These are phyloP conservation scores for Trematomus bernacchii DNA, from an alignment of 2,797 vertebrate genomes.

Conservation along the genomic window DNA sequence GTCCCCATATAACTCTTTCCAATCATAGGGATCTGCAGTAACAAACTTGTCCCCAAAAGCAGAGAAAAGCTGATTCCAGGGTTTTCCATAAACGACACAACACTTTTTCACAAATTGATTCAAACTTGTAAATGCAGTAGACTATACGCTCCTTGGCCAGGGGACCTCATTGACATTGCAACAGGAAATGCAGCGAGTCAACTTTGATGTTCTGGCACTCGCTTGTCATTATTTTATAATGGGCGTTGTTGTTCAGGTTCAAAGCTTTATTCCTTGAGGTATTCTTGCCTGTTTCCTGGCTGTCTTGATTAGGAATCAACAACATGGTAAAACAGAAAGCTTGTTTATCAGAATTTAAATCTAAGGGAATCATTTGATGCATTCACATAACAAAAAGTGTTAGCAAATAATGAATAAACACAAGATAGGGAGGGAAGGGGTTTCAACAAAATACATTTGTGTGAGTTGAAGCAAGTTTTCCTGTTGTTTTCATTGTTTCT, in stretches of 20 bases:
- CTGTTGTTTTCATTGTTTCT: background rate
- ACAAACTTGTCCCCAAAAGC: background rate
- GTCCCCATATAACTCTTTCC: background rate
- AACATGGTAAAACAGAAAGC: background rate
- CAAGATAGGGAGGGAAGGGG: background rate
- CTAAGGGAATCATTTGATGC: background rate
- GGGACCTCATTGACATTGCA: constrained; percentile 9
- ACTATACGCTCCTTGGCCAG: constrained; percentile 1
- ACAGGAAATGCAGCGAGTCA: background rate
- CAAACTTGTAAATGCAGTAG: background rate
- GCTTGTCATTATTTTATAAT: constrained; percentile 3
- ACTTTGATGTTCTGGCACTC: constrained; percentile 6
- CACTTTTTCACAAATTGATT: constrained; percentile 20
- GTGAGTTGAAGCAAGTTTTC: background rate
- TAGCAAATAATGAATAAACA: background rate
- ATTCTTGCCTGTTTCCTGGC: background rate
- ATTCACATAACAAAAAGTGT: background rate
- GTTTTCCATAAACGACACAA: constrained; percentile 1
- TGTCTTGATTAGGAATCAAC: background rate
- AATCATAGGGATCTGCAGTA: background rate
- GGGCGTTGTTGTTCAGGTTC: constrained; percentile 6
- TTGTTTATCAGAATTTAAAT: background rate
- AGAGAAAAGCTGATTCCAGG: background rate
- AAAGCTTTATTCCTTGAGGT: background rate
- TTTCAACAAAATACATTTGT: background rate